Conservation (phyloP, 2,888 invertebrate genomes). For the Drosophila fungiperda region DNA sequence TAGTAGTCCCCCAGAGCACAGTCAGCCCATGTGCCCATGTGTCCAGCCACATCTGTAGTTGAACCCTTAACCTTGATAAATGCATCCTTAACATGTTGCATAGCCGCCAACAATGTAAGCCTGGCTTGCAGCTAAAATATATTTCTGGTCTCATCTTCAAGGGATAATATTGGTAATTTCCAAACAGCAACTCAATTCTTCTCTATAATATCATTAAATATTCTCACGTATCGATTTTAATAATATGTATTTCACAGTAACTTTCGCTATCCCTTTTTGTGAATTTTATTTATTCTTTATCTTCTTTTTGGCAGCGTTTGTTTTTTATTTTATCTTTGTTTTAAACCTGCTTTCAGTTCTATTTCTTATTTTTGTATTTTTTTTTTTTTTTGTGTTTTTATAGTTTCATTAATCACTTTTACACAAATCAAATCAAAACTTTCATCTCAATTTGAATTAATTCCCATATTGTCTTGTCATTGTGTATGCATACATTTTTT, state of each 20-base stretch:
- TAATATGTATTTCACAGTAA: not conserved
- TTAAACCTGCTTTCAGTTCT: conserved; percentile 22
- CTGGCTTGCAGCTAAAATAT: not conserved
- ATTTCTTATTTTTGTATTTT: not conserved
- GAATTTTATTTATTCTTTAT: not conserved
- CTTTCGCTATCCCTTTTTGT: not conserved
- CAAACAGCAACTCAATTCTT: not conserved
- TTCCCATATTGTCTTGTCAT: conserved; percentile 1
- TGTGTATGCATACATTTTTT: not conserved
- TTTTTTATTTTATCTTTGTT: not conserved
- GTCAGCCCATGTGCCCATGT: not conserved
- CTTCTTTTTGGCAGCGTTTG: not conserved
- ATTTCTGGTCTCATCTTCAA: not conserved
- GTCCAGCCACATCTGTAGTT: conserved; percentile 37
- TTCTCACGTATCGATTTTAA: not conserved
- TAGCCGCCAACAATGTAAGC: not conserved
- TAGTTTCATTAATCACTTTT: conserved; percentile 18
- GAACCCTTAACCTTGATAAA: conserved; percentile 21
- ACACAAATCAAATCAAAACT: conserved; percentile 26
- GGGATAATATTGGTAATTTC: not conserved
- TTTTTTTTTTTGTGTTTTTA: not conserved
- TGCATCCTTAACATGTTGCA: not conserved
- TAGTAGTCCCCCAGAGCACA: conserved; percentile 17
- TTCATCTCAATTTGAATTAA: conserved; percentile 30
- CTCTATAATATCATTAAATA: not conserved